Conservation (phyloP, 1,140 invertebrate species). For the Lethocerus indicus region DNA sequence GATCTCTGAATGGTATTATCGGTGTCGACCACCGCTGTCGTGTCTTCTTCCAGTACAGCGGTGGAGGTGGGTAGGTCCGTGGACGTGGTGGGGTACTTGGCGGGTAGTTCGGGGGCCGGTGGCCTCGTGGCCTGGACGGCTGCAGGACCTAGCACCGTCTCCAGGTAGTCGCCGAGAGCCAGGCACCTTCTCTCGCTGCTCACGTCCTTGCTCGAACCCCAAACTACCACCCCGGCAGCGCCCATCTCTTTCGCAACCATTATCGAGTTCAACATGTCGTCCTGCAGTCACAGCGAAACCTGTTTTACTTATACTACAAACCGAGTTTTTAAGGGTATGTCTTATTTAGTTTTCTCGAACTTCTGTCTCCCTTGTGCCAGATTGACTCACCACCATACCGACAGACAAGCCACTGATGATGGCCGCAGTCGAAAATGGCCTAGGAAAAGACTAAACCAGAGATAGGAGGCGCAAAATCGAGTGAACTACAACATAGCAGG, state of each 20-base stretch:
- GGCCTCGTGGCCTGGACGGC: not conserved
- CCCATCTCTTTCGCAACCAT: constrained; percentile 31
- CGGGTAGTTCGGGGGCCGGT: not conserved
- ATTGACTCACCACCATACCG: no score
- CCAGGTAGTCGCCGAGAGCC: constrained; percentile 36
- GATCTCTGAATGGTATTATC: no score
- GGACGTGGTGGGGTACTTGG: not conserved
- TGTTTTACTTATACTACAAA: no score
- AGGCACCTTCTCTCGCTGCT: constrained; percentile 42
- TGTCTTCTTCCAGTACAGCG: not conserved
- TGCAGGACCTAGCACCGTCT: constrained; percentile 37
- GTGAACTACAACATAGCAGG: no score
- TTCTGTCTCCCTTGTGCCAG: no score
- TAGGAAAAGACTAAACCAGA: no score
- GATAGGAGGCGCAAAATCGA: no score
- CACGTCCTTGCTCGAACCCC: constrained; percentile 54
- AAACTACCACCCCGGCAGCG: constrained; percentile 44
- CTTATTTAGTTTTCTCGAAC: no score
- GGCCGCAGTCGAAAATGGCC: no score
- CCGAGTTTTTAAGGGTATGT: no score
- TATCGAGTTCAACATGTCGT: constrained; percentile 34
- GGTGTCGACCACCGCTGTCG: not conserved
- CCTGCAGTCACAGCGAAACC: no score
- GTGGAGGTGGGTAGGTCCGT: not conserved
- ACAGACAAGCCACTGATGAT: no score